phyloP scores from a whole-genome alignment of 2,888 invertebrate species.

The Caenorhabditis doughertyi region DNA sequence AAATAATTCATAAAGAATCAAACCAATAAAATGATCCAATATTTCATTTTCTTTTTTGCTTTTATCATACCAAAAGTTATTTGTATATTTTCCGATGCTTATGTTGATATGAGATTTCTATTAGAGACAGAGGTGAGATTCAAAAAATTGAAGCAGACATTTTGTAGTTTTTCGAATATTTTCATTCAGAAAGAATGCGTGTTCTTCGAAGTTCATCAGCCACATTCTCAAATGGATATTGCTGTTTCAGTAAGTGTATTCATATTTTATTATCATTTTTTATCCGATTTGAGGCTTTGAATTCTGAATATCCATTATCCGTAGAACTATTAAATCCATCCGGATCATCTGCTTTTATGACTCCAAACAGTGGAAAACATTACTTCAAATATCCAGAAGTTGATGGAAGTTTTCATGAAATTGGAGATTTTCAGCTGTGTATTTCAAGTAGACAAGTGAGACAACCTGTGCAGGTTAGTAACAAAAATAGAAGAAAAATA shows the following conservation, averaged over 20 bases:
- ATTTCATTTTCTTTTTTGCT: background rate
- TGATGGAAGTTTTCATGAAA: conserved; percentile 38
- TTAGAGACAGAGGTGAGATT: conserved; percentile 31
- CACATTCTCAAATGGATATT: conserved; percentile 54
- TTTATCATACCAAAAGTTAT: background rate
- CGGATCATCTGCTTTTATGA: conserved; percentile 6
- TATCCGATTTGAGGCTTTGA: conserved; percentile 9
- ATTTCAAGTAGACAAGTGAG: conserved; percentile 31
- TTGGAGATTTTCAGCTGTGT: conserved; percentile 51
- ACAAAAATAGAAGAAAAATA: background rate
- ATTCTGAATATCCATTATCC: conserved; percentile 32
- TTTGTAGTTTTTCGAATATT: no score
- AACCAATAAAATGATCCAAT: background rate
- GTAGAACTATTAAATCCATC: conserved; percentile 44
- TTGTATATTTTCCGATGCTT: conserved; percentile 48
- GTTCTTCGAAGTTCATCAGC: conserved; percentile 45
- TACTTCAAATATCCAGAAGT: conserved; percentile 46
- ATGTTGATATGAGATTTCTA: conserved; percentile 52
- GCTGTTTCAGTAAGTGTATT: conserved; percentile 38
- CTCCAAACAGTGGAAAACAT: conserved; percentile 29
- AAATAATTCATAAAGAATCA: background rate
- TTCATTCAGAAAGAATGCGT: conserved; percentile 43
- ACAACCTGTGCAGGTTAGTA: conserved; percentile 31
- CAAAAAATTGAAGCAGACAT: background rate
- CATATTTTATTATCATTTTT: background rate